Conservation (phyloP, 2,113 vertebrate species). For the Scortum barcoo region DNA sequence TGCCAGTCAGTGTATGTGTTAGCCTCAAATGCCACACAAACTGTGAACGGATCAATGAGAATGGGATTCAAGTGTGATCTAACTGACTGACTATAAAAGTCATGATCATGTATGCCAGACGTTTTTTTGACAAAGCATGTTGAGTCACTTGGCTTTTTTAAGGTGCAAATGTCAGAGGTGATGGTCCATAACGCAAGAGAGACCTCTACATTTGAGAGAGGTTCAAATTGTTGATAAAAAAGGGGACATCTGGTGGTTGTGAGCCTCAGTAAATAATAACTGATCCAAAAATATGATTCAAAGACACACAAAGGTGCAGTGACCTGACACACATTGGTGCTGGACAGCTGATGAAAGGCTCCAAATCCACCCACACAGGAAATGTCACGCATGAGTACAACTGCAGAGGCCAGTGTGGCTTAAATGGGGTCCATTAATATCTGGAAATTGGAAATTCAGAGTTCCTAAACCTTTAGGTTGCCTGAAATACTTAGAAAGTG, state of each 20-base stretch:
- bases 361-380: neutral
- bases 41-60: neutral
- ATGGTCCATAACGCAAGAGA: slow-evolving; percentile 11
- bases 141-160: neutral
- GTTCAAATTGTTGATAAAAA: neutral
- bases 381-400: neutral
- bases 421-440: slow-evolving; percentile 11
- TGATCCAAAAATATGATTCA: neutral
- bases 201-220: neutral
- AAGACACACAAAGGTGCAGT: neutral
- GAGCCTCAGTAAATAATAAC: neutral
- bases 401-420: neutral
- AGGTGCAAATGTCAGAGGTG: slow-evolving; percentile 39
- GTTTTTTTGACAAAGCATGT: slow-evolving; percentile 2
- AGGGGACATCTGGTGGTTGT: slow-evolving; percentile 10
- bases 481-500: neutral
- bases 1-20: neutral
- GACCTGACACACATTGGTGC: neutral
- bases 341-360: neutral
- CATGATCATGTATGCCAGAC: neutral
- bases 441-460: neutral
- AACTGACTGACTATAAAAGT: neutral
- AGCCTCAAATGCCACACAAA: slow-evolving; percentile 24
- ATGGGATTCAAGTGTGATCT: slow-evolving; percentile 18
- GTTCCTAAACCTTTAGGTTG: neutral